These are phyloP conservation scores for Tortricodes alternella DNA, from an alignment of 2,888 invertebrate genomes.

Conservation along the genomic window DNA sequence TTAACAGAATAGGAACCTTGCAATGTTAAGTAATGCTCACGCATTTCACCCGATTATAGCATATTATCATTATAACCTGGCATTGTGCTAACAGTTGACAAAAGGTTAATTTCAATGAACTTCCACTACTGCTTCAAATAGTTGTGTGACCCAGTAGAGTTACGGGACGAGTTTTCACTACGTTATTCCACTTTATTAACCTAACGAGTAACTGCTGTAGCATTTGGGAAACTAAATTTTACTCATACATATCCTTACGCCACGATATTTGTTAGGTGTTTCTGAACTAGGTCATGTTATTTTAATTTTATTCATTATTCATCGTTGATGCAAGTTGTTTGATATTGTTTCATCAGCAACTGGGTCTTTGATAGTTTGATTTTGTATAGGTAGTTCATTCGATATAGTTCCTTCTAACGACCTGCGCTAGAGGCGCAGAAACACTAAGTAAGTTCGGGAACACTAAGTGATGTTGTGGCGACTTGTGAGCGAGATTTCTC, in stretches of 20 bases:
- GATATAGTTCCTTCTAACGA: too few relatives aligned
- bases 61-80: not conserved
- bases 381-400: too few relatives aligned
- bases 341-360: too few relatives aligned
- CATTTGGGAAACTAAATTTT: conserved; percentile 24
- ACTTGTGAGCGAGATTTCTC: too few relatives aligned
- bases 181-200: conserved; percentile 29
- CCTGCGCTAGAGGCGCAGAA: too few relatives aligned
- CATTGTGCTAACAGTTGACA: not conserved
- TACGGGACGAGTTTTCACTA: conserved; percentile 16
- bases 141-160: not conserved
- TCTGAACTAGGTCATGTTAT: conserved; percentile 7
- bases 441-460: too few relatives aligned
- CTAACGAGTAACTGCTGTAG: conserved; percentile 27
- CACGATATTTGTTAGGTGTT: not conserved
- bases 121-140: conserved; percentile 2
- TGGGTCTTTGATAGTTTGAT: too few relatives aligned
- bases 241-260: conserved; percentile 17
- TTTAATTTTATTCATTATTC: not conserved
- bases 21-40: not conserved
- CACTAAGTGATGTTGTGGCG: too few relatives aligned
- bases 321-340: not conserved
- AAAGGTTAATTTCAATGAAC: not conserved
- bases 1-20: conserved; percentile 5
- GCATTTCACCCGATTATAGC: not conserved